phyloP scores from a whole-genome alignment of 2,113 vertebrate species.

The Callaeas wilsoni region DNA sequence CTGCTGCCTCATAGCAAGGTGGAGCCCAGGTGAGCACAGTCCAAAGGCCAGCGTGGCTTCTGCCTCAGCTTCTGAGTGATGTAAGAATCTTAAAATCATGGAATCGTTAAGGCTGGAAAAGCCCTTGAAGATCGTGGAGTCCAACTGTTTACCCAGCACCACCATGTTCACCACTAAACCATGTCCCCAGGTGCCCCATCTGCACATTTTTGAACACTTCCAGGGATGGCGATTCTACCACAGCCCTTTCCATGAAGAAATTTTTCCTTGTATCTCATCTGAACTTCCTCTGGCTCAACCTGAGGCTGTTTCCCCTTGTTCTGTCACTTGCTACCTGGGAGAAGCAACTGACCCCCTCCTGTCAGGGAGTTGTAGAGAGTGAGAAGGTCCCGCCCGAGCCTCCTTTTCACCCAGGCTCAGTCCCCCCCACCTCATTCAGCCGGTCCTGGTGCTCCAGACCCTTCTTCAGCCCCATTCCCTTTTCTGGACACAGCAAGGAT shows the following conservation, averaged over 20 bases:
- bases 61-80: background rate
- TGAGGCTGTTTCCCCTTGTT: background rate
- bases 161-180: background rate
- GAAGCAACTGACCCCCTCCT: fast-evolving
- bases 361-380: background rate
- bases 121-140: background rate
- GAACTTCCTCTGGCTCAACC: background rate
- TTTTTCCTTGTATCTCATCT: background rate
- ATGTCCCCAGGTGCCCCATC: background rate
- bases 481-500: background rate
- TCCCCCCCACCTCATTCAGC: background rate
- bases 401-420: background rate
- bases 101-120: background rate
- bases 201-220: background rate
- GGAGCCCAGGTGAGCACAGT: background rate
- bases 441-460: background rate
- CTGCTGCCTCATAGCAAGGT: fast-evolving
- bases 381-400: background rate
- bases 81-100: background rate
- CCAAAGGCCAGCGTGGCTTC: fast-evolving
- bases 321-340: background rate
- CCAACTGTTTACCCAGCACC: background rate
- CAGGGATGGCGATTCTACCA: background rate
- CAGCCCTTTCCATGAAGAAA: background rate
- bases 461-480: background rate